Conservation (phyloP, 1,140 invertebrate species). For the Mycetomoellerius zeteki region DNA sequence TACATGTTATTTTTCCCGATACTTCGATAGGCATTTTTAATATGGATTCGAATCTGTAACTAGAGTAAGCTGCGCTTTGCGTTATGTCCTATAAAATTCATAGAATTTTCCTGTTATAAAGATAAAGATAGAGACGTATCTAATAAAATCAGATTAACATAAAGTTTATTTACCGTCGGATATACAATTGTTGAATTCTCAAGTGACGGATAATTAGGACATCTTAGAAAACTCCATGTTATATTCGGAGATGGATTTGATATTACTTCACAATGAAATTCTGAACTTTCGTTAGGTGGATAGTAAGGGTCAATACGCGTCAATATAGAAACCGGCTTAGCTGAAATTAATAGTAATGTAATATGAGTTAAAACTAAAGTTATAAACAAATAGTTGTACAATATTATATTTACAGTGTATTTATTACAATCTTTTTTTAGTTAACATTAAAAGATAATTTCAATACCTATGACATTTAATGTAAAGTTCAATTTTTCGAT, state of each 20-base stretch:
- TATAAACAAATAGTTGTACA: not conserved
- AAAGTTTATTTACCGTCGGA: constrained; percentile 58
- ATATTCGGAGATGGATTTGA: constrained; percentile 86
- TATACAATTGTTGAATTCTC: constrained; percentile 29
- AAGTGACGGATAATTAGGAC: constrained; percentile 76
- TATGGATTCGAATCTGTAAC: constrained; percentile 51
- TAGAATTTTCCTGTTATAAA: constrained; percentile 62
- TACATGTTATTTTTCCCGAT: constrained; percentile 77
- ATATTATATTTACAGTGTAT: not conserved
- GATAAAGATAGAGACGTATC: not conserved
- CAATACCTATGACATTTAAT: constrained; percentile 74
- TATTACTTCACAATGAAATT: constrained; percentile 84
- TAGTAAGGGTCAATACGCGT: constrained; percentile 83
- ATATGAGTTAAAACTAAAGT: not conserved
- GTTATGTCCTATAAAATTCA: constrained; percentile 51
- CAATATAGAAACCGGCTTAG: constrained; percentile 84
- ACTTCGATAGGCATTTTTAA: constrained; percentile 64
- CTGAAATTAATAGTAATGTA: constrained; percentile 72
- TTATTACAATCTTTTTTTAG: not conserved
- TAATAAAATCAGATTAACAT: not conserved
- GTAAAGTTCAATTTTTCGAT: constrained; percentile 75
- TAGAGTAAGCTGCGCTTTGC: not conserved
- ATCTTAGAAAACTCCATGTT: constrained; percentile 85
- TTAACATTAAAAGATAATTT: not conserved
- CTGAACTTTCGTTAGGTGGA: constrained; percentile 79